Evolutionary conservation across 23 tunicate species (phyloP).

Genomic region (Ascidia mentula): DNA sequence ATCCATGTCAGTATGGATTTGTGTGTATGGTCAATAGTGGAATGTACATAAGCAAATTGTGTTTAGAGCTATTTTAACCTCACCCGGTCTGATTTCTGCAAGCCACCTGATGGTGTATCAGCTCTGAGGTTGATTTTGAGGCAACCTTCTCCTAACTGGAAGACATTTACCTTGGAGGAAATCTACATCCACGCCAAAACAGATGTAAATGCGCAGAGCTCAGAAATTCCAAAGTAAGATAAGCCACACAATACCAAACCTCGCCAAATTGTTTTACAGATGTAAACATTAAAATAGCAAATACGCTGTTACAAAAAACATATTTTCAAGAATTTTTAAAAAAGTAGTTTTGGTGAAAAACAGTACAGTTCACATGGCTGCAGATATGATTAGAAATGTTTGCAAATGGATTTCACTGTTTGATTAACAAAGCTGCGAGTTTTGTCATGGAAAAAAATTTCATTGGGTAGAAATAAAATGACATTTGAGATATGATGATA

Average conservation of each 20-base stretch:
- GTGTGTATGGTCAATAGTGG: neutral
- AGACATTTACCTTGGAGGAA: conserved; percentile 71
- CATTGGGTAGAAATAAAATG: too few relatives aligned
- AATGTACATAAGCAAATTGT: neutral
- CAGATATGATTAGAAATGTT: too few relatives aligned
- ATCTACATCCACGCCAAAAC: conserved; percentile 29
- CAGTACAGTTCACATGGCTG: too few relatives aligned
- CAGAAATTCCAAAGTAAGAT: conserved; percentile 36
- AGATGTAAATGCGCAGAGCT: neutral
- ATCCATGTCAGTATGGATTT: neutral
- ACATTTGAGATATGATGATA: too few relatives aligned
- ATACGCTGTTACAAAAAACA: too few relatives aligned
- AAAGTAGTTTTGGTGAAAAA: too few relatives aligned
- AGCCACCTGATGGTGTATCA: conserved; percentile 12
- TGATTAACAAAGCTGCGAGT: too few relatives aligned
- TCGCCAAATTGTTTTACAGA: neutral
- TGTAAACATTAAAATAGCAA: neutral
- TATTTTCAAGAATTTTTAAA: too few relatives aligned
- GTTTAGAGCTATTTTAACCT: conserved; percentile 51
- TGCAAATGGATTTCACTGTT: too few relatives aligned
- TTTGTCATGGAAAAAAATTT: too few relatives aligned
- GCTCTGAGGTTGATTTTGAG: conserved; percentile 52
- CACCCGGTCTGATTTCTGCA: conserved; percentile 13
- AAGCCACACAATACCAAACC: neutral
- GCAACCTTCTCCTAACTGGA: conserved; percentile 90